Evolutionary conservation across 2,888 invertebrate genomes (phyloP), one percentile per base, ranked within the genome.

Genomic region (Cylindroiulus punctatus): DNA sequence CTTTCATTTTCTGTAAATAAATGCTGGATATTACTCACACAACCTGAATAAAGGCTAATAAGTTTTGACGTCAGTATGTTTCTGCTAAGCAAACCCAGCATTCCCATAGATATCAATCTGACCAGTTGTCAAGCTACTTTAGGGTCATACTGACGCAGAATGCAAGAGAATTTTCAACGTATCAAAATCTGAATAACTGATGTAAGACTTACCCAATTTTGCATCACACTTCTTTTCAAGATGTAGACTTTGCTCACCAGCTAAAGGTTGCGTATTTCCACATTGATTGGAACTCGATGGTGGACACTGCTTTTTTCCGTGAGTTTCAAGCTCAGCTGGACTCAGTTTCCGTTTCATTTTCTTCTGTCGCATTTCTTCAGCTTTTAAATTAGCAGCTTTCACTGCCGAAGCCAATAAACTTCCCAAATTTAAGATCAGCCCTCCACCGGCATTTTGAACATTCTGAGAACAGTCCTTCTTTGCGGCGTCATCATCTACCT

Each of bases 361-460:
- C 57, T 86, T 86, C 26, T 84, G 84, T 76, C 84, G 82, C 40
- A 47, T 81, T 82, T 88, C 88, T 44, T 88, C 88, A 17, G 86
- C 87, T 47, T 87, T 87, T 12, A 84, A 32, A 82, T 86, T 88
- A 0, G 86, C 87, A 44, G 87, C 87, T 42, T 85, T 87, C 2
- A 86, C 86, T 44, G 87, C 87, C 14, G 88, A 87, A 19, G 88
- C 88, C 85, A 88, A 76, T 14, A 88, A 81, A 47, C 87, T 88
- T 22, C 88, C 88, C 17, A 88, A 81, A 81, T 88, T 87, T n/a
- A 88, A 86, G n/a, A 87, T 87, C 26, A 88, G 76, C 19, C 88
- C 88, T 26, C 88, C 87, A 19, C 82, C 86, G 14, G 85, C 40
- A 57, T 86, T 87, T 30, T 84, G 81, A 32, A n/a, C 40, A 22